Base-by-base conservation (phyloP, 2,888 invertebrate species). In the Ormyrus thymus region DNA sequence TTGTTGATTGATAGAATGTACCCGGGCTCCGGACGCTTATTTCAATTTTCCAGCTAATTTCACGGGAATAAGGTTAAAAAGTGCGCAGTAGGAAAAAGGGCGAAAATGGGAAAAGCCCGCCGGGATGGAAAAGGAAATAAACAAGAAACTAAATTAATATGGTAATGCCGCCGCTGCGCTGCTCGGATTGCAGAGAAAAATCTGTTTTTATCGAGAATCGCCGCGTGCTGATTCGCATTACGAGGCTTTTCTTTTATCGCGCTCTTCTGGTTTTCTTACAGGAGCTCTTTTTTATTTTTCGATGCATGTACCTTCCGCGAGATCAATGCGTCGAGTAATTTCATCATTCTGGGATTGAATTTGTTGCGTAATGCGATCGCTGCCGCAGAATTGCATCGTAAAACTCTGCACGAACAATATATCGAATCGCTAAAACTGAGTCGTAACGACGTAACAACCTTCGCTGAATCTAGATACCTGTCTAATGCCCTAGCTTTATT, bases 11-110 rank as follows among this genome's bases (percentile, higher is more conserved):
- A 78, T 78, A 73, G 43, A 51, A 48, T 3, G 29, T 5, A 9
- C 48, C 0, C 8, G 46, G 43, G 8, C 11, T 45, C 61, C 65
- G 15, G 48, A 65, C 61, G 62, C 64, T 69, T 74, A 74, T 74
- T 74, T 78, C 56, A 64, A 74, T 78, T 78, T 78, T 53, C 51
- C 56, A 78, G 29, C 62, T 78, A 61, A 66, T 66, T 75, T 66
- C 59, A 61, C 61, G 59, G 75, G 6, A 61, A 50, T 11, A 58
- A 8, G 58, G n/a, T 50, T 0, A 29, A 29, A 29, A 29, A 29
- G 29, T n/a, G n/a, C 29, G 29, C 29, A 29, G 1, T 29, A 29
- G 29, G 29, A 29, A 4, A 4, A 29, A 29, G 29, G 29, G 4
- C 29, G 29, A 4, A 4, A 29, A 29, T 29, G 4, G 29, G 29